A percentile compares a stretch with the other conserved stretches of the same genome.
phyloP scores from a whole-genome alignment of 2,797 vertebrate species.

The Pseudochirops corinnae region DNA sequence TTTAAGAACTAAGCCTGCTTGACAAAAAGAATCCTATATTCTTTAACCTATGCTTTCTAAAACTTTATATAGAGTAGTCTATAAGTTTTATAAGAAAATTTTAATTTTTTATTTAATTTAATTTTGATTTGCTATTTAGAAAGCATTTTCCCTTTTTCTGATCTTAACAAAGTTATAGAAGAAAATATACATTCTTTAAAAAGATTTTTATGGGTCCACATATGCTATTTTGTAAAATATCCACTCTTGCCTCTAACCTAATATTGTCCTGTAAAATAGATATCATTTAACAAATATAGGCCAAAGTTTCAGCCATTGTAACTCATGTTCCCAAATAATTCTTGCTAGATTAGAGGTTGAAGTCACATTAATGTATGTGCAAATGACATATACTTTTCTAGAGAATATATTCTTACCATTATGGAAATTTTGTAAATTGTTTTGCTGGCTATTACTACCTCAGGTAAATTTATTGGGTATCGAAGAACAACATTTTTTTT shows the following conservation, averaged over 20 bases:
- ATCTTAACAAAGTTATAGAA: not conserved
- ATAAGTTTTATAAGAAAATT: not conserved
- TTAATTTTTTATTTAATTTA: not conserved
- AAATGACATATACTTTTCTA: constrained; percentile 8
- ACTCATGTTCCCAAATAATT: constrained; percentile 16
- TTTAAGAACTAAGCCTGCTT: not conserved
- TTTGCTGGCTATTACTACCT: not conserved
- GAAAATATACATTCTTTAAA: constrained; percentile 19
- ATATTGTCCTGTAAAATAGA: not conserved
- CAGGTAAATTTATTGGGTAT: not conserved
- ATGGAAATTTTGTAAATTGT: not conserved
- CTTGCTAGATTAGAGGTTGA: constrained; percentile 10
- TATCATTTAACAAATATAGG: constrained; percentile 27
- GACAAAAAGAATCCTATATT: constrained; percentile 38
- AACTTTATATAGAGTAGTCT: constrained; percentile 5
- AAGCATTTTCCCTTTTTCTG: not conserved
- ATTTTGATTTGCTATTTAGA: not conserved
- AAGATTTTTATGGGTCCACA: not conserved
- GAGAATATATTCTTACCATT: not conserved
- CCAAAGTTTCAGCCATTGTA: constrained; percentile 26
- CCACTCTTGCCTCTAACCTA: constrained; percentile 18
- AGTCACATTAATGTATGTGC: not conserved
- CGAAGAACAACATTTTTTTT: not conserved
- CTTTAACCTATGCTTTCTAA: constrained; percentile 15
- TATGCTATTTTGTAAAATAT: constrained; percentile 5